Base-by-base conservation (phyloP, 2,888 invertebrate species). In the Zaprionus obscuricornis region DNA sequence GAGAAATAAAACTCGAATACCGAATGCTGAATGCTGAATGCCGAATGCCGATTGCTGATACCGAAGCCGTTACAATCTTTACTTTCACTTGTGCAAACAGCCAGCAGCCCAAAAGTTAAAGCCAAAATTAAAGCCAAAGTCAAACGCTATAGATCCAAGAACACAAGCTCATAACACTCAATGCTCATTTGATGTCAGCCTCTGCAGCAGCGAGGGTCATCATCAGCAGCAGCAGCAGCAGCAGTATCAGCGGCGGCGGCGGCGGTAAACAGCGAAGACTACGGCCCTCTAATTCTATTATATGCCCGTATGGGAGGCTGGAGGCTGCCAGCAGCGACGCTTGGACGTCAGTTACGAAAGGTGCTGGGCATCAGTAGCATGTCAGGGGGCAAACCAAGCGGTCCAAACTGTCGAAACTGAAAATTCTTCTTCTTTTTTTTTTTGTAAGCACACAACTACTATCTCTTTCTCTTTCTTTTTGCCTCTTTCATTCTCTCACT, bases 81-180 rank as follows among this genome's bases (percentile, higher is more conserved):
- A 83, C 82, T 82, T 82, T 82, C 82, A 82, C 82, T 82, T 82
- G 82, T 85, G 68, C 71, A 82, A 82, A 82, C 67, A 85, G 36
- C 24, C 5, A 62, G 46, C 40, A 49, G 10, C 49, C 33, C 36
- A 39, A 39, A 18, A 39, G 6, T 22, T 39, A 20, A 17, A 20
- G 7, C 37, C 37, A 17, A n/a, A n/a, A n/a, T n/a, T n/a, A n/a
- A n/a, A n/a, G n/a, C n/a, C n/a, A n/a, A n/a, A n/a, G n/a, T n/a
- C n/a, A n/a, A n/a, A n/a, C n/a, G n/a, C n/a, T n/a, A n/a, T 31
- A 22, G 43, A 14, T 17, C 13, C 55, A 67, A 69, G 68, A 68
- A 68, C 42, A 47, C 14, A 13, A 36, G 27, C 42, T 43, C 33
- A 7, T 27, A 16, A 26, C 22, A 36, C 26, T 16, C 13, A 27